These are phyloP conservation scores for Tyrophagus putrescentiae DNA, from an alignment of 1,140 invertebrate species.

Conservation along the genomic window DNA sequence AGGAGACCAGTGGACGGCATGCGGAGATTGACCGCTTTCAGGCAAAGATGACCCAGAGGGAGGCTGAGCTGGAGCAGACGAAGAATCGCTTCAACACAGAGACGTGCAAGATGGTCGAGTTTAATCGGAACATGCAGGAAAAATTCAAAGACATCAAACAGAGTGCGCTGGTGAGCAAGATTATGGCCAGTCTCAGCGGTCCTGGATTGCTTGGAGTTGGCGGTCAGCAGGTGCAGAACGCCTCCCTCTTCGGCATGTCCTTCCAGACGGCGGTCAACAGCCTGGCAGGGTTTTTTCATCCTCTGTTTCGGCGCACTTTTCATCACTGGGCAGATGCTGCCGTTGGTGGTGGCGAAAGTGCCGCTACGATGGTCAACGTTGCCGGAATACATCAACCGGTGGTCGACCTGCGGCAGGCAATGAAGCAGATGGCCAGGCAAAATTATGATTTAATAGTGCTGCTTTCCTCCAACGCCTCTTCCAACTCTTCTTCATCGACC, in stretches of 20 bases:
- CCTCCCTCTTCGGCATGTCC: no score
- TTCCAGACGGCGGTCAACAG: no score
- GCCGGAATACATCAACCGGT: constrained; percentile 27
- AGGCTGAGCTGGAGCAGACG: constrained; percentile 89
- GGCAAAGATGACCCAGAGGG: constrained; percentile 61
- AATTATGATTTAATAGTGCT: constrained; percentile 30
- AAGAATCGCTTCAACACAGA: constrained; percentile 86
- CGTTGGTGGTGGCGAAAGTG: no score
- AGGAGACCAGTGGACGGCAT: constrained; percentile 65
- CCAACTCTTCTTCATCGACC: no score
- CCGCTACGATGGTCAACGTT: not conserved
- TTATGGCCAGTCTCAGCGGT: no score
- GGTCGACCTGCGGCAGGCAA: constrained; percentile 28
- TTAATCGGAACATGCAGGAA: constrained; percentile 51
- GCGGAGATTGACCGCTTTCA: constrained; percentile 70
- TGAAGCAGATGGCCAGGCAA: constrained; percentile 33
- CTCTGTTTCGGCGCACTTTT: no score
- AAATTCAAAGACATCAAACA: constrained; percentile 24
- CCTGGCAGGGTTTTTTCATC: no score
- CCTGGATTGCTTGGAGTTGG: no score
- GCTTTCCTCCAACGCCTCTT: no score
- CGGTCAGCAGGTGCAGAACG: no score
- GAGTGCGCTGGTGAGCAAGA: constrained; percentile 21
- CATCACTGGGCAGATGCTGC: no score
- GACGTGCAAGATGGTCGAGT: constrained; percentile 76